Evolutionary conservation across 1,140 invertebrate genomes (phyloP).

Genomic region (Laodelphax striatellus): DNA sequence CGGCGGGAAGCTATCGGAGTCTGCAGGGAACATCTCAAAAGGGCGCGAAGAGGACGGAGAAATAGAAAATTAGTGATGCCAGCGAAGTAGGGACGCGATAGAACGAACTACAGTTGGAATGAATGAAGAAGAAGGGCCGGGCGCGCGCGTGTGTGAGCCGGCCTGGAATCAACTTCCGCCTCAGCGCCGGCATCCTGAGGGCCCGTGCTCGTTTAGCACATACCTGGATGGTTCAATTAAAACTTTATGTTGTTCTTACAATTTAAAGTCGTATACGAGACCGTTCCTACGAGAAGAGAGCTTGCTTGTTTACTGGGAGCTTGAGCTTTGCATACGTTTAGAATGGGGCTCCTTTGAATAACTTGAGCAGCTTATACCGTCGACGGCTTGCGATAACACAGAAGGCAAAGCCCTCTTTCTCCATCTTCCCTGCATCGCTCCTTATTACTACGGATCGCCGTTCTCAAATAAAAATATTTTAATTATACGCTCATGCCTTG

Average conservation of each 20-base stretch:
- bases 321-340: conserved; percentile 3
- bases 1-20: background rate
- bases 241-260: conserved; percentile 4
- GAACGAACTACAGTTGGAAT: too few relatives aligned
- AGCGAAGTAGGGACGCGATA: too few relatives aligned
- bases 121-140: too few relatives aligned
- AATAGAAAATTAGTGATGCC: too few relatives aligned
- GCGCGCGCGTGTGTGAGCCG: too few relatives aligned
- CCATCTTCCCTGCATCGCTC: too few relatives aligned
- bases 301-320: background rate
- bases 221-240: conserved; percentile 3
- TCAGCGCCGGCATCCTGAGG: background rate
- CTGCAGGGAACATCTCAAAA: too few relatives aligned
- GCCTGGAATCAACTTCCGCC: background rate
- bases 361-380: background rate
- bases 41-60: too few relatives aligned
- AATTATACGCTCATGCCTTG: too few relatives aligned
- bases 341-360: conserved; percentile 1
- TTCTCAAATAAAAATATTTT: too few relatives aligned
- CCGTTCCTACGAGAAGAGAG: background rate
- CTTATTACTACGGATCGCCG: too few relatives aligned
- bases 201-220: background rate
- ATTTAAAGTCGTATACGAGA: background rate
- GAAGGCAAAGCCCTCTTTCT: too few relatives aligned
- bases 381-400: background rate